Evolutionary conservation across 2,888 invertebrate genomes (phyloP), one percentile per base, ranked within the genome.

Genomic region (Gymnosoma rotundatum): DNA sequence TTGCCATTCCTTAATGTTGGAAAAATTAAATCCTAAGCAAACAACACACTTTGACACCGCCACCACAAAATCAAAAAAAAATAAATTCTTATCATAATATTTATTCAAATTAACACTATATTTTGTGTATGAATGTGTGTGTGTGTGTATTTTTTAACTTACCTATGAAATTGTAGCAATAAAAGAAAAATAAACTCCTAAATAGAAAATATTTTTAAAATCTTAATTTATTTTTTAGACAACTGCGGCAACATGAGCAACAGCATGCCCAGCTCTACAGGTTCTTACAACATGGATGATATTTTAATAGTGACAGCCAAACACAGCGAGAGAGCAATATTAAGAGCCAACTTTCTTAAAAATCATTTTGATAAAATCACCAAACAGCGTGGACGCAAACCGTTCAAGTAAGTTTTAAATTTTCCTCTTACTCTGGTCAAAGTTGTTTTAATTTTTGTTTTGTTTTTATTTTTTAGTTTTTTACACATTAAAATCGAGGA

Each of bases 281-380:
- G 88, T 80, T 85, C 86, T 72, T 90, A 89, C 87, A 94, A 94
- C 90, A 95, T 96, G 94, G 96, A 96, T 92, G 97, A 97, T 91
- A 96, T 97, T 86, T 93, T 97, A 81, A 96, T 97, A 89, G 93
- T 97, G 83, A 96, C 96, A 90, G 95, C 96, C 88, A 95, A 95
- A 80, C 95, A 95, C 82, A 96, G 96, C 88, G 95, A 96, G 69
- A 95, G 96, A 87, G 96, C 97, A 84, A 94, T 94, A 32, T 92
- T 96, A 72, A 96, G 97, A 96, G 96, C 96, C 20, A 95, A 96
- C 90, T 97, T 96, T 91, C 94, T 97, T 87, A 95, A 95, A 64
- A 95, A 95, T 76, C 96, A 96, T 92, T 97, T 97, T 92, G 96
- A 96, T 91, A 96, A 96, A 92, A 96, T 96, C 87, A 96, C 96